Evolutionary conservation across 2,888 invertebrate genomes (phyloP).

Genomic region (Papilio protenor): DNA sequence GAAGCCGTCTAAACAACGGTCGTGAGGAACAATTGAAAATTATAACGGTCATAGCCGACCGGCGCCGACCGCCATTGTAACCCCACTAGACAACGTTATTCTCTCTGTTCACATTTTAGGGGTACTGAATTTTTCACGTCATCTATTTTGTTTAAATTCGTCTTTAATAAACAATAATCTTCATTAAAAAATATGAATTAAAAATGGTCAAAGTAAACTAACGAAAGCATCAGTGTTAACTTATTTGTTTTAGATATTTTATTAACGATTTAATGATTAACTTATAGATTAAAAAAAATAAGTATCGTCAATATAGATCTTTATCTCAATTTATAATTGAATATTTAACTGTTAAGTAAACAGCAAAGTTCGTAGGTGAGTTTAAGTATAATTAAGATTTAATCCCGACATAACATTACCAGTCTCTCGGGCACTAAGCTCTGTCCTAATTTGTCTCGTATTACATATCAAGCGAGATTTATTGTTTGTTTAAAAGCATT

Average conservation of each 20-base stretch:
- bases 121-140: too few species aligned
- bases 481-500: constrained; percentile 10
- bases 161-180: too few species aligned
- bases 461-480: neutral
- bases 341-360: too few species aligned
- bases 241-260: too few species aligned
- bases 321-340: too few species aligned
- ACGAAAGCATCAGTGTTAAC: too few species aligned
- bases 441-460: constrained; percentile 6
- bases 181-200: too few species aligned
- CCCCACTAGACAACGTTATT: neutral
- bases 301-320: too few species aligned
- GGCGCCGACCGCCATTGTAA: neutral
- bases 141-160: too few species aligned
- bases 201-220: too few species aligned
- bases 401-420: neutral
- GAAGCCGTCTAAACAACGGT: neutral
- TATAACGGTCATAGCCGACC: neutral
- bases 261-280: too few species aligned
- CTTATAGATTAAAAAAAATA: too few species aligned
- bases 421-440: neutral
- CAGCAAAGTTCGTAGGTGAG: neutral
- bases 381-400: neutral
- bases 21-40: neutral
- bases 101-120: neutral